Evolutionary conservation across 1,140 invertebrate genomes (phyloP), one percentile per base, ranked within the genome.

Genomic region (Sycobia sp.): DNA sequence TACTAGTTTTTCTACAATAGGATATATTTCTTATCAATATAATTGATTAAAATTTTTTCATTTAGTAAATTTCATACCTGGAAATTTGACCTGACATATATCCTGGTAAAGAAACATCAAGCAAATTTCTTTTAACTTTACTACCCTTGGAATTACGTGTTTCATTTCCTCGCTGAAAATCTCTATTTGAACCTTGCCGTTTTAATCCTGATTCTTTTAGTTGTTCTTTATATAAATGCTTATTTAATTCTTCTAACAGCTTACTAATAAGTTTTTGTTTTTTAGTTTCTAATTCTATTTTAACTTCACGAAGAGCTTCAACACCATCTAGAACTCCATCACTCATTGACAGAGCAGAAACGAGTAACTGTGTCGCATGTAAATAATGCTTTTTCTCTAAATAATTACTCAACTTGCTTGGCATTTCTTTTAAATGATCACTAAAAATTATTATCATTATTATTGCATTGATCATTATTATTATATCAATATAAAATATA

Each of bases 361-460:
- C 90, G 49, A 96, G 79, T 9, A 91, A 84, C 71, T 91, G 86
- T 44, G 94, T 94, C n/a, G 92, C 93, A 76, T 91, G 90, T 41
- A 96, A 82, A 80, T 94, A 96, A 59, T 94, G 87, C 67, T 93
- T 93, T 67, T 89, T 88, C 0, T 84, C 73, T 50, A 93, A 81
- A 69, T 87, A 86, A 58, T 84, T 86, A 65, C 88, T 87, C 39
- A 95, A 84, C 70, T 90, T 87, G 41, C 89, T 86, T 57, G 92
- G 91, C 36, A 94, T 90, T 74, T 91, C 88, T 65, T 88, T 87
- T 43, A 94, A 83, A 69, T 90, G 87, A 71, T 94, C 91, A 57
- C 91, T 93, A 73, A 61, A 68, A 66, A 69, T 47, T 54, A 47
- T 60, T 50, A 67, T 59, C 14, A 64, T 64, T 64, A 54, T 65